Conservation (phyloP, 1,140 invertebrate species). For the Carposina sasakii region DNA sequence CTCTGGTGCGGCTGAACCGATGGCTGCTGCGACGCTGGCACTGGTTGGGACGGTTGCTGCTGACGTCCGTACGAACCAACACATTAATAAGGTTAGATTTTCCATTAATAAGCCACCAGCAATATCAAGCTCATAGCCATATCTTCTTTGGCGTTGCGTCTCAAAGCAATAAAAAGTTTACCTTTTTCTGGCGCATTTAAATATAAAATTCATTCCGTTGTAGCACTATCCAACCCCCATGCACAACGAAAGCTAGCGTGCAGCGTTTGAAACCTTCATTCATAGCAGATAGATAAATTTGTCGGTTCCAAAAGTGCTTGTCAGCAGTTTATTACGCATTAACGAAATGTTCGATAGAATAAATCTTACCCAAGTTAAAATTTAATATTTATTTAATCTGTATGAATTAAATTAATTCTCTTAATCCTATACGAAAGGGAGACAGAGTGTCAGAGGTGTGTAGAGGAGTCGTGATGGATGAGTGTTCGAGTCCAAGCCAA, state of each 20-base stretch:
- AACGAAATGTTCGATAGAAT: conserved; percentile 19
- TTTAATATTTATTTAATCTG: too few species aligned
- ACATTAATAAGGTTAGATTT: conserved; percentile 73
- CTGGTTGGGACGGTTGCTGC: conserved; percentile 72
- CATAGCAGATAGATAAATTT: conserved; percentile 41
- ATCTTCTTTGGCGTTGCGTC: conserved; percentile 48
- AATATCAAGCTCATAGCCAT: conserved; percentile 63
- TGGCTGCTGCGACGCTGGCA: conserved; percentile 74
- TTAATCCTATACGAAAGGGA: too few species aligned
- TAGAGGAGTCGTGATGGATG: conserved; percentile 13
- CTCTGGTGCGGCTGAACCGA: conserved; percentile 68
- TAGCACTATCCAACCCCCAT: conserved; percentile 65
- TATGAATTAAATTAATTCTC: too few species aligned
- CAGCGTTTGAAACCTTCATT: conserved; percentile 60
- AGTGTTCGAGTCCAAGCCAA: conserved; percentile 60
- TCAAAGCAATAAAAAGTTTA: conserved; percentile 63
- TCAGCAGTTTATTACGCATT: conserved; percentile 32
- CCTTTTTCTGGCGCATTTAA: conserved; percentile 47
- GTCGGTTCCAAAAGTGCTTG: conserved; percentile 41
- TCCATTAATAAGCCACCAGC: conserved; percentile 66
- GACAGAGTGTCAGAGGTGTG: conserved; percentile 12
- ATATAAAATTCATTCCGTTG: conserved; percentile 59
- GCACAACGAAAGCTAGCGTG: conserved; percentile 71
- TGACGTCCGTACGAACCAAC: conserved; percentile 72
- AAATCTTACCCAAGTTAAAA: background rate